Base-by-base conservation (phyloP, 2,113 vertebrate genomes). In the Mirounga angustirostris region DNA sequence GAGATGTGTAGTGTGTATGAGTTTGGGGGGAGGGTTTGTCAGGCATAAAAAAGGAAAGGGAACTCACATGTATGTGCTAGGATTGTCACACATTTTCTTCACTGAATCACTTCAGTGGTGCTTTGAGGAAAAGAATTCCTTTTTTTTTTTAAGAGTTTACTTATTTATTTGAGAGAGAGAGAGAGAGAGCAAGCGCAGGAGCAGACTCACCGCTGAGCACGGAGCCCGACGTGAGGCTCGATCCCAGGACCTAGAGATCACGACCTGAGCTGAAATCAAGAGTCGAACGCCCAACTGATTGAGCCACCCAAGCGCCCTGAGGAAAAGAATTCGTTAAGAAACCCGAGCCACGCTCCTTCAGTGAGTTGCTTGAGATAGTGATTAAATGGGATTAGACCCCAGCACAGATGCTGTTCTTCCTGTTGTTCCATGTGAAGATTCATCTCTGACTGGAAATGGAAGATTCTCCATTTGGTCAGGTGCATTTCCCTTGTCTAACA, bases 61-160 rank as follows among this genome's bases (percentile, higher is more conserved):
- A 80, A 30, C 30, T 59, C 28, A 63, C 2, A 4, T n/a, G 11
- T 22, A 9, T 14, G 40, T 26, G 30, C 15, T 87, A 46, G 46
- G 40, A 43, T 65, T 63, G 26, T 74, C 76, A 91, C 36, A n/a
- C 6, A n/a, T 61, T 87, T 94, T 92, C 71, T 93, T 85, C 54
- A 56, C 2, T 74, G 69, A 78, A 24, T 74, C 69, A 50, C 71
- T 86, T 82, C 76, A 59, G 28, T 0, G 5, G 56, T 22, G 18
- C 89, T 74, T 12, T 79, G 65, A 92, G 46, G 36, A 82, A 89
- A 69, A 69, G 1, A 21, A 69, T 69, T 69, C 18, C 36, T 69
- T 69, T 65, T 69, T n/a, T 67, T n/a, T n/a, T n/a, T n/a, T 1
- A 69, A 69, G 33, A 69, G 19, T n/a, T 21, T 69, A 69, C 36